Base-by-base conservation (phyloP, 37 sponge, comb jelly and placozoan species). In the Chondrilla cf. caribensis region DNA sequence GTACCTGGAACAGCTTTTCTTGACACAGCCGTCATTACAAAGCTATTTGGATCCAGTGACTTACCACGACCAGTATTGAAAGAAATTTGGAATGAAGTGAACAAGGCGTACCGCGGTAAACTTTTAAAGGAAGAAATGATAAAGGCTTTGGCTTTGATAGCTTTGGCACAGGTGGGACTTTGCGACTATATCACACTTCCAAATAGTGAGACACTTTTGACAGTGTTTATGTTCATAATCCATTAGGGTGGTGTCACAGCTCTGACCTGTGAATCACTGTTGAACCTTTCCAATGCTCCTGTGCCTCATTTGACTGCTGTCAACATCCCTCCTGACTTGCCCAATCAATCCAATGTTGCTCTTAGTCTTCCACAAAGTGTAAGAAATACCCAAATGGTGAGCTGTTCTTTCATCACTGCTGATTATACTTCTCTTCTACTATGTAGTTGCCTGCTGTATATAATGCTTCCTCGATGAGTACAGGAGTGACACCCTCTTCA, bases 51-150 rank as follows among this genome's bases (percentile, higher is more conserved):
- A 32, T 73, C 76, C 39, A 73, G 76, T 73, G 43, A 37, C 22
- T 3, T 73, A 15, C 19, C 44, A 4, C 31, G 76, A 37, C 44
- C 76, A 39, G 44, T 73, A 36, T 43, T 73, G 24, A 38, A 37
- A 42, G 76, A 73, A 3, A 43, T 73, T 19, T 73, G 76, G 76
- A 73, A 39, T 73, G 76, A 73, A 39, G 76, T 73, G 38, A 73
- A 38, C 36, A 22, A 43, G 76, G 17, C 76, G 7, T 42, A 42
- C 21, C 17, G n/a, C 37, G 76, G 76, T 19, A 73, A 73, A 43
- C 44, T 73, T 18, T 24, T 42, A n/a, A 37, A 73, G 25, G 76
- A 73, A 39, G 76, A 73, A 37, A 73, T 42, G 41, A 25, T 73
- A 2, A 39, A 25, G 44, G 41, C 44, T 2, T 42, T 73, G 44